Percentiles rank a stretch among this genome's conserved stretches.
phyloP scores from a whole-genome alignment of 2,888 invertebrate genomes.

The Dryococelus australis region DNA sequence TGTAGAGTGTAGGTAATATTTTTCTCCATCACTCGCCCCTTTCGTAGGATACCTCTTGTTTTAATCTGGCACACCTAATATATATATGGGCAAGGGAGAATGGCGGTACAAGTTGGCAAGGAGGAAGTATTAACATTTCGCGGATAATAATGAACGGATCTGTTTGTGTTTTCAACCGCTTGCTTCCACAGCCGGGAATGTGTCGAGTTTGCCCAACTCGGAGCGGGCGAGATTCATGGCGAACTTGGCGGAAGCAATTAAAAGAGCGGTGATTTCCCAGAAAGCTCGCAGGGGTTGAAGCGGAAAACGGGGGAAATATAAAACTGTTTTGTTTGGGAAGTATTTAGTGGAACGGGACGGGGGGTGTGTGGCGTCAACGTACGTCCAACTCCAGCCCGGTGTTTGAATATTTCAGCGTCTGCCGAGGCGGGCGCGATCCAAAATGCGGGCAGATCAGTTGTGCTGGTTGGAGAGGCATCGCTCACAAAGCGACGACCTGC shows the following conservation, averaged over 20 bases:
- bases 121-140: not conserved
- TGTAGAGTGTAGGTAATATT: not conserved
- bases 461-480: not conserved
- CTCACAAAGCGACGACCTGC: not conserved
- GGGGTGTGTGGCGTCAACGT: not conserved
- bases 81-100: not conserved
- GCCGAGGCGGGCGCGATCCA: not conserved
- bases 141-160: not conserved
- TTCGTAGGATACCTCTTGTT: not conserved
- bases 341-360: not conserved
- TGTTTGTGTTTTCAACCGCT: slow-evolving; percentile 5
- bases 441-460: not conserved
- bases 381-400: not conserved
- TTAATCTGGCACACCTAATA: not conserved
- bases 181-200: not conserved
- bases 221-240: not conserved
- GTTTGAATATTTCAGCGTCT: not conserved
- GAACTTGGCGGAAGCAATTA: slow-evolving; percentile 1
- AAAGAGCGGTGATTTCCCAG: not conserved
- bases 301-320: not conserved
- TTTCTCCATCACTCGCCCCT: not conserved
- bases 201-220: too few relatives aligned
- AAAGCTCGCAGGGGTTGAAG: not conserved
- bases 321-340: not conserved
- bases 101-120: not conserved